Conservation (phyloP, 2,113 vertebrate species). For the Opisthocomus hoazin region DNA sequence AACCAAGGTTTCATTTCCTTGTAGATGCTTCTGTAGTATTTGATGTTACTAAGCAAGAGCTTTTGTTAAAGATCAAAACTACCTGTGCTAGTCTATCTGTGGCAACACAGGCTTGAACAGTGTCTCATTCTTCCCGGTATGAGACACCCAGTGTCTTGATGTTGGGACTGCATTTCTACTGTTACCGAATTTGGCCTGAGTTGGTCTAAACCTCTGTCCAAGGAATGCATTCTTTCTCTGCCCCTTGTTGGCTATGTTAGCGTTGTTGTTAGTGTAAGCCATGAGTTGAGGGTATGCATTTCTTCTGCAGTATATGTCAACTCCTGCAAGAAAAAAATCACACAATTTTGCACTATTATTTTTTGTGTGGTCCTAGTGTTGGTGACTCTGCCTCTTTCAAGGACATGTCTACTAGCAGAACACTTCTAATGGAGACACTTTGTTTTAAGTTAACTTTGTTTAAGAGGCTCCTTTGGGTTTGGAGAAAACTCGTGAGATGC, state of each 20-base stretch:
- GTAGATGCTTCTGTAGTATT: conserved; percentile 25
- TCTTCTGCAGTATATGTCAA: neutral
- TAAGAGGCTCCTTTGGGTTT: neutral
- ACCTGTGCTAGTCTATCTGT: conserved; percentile 15
- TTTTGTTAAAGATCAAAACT: conserved; percentile 43
- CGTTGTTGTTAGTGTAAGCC: neutral
- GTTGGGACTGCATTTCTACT: conserved; percentile 6
- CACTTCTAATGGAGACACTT: neutral
- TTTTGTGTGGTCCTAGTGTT: neutral
- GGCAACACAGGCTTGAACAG: neutral
- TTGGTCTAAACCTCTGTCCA: conserved; percentile 1
- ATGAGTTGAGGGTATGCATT: neutral
- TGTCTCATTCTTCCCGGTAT: conserved; percentile 39
- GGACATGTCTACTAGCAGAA: neutral
- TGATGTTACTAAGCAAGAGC: neutral
- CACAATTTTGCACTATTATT: neutral
- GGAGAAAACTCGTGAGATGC: neutral
- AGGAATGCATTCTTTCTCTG: neutral
- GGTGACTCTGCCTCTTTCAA: neutral
- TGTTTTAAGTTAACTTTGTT: neutral
- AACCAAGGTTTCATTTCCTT: conserved; percentile 46
- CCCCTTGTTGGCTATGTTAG: neutral
- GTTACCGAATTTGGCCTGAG: conserved; percentile 12
- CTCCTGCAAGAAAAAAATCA: neutral
- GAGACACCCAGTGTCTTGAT: neutral